These are phyloP conservation scores for Mus spicilegus DNA, from an alignment of 2,113 vertebrate genomes.

Conservation along the genomic window DNA sequence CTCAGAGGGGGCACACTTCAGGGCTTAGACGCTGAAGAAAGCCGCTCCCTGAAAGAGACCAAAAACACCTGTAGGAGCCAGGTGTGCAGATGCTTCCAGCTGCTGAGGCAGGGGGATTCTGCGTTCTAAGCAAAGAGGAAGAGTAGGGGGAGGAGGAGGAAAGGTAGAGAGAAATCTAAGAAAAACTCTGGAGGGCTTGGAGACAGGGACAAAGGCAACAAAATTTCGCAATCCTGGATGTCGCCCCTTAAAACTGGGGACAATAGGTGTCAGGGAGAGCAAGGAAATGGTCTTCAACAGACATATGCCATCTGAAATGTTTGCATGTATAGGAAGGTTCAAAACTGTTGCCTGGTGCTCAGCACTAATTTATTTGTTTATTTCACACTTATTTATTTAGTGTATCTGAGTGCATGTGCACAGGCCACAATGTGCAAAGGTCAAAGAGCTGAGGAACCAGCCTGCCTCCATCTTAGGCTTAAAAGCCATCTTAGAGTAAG, in stretches of 20 bases:
- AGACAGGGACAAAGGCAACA: background rate
- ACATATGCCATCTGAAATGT: background rate
- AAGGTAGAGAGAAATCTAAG: background rate
- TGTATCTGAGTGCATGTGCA: background rate
- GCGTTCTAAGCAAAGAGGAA: background rate
- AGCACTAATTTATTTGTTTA: background rate
- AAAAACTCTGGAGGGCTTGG: background rate
- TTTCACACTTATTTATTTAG: background rate
- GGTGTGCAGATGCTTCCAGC: background rate
- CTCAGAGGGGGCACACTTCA: background rate
- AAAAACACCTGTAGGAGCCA: background rate
- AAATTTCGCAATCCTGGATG: background rate
- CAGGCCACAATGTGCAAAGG: background rate
- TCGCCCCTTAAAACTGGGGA: background rate
- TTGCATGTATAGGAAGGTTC: background rate
- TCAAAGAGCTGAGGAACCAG: background rate
- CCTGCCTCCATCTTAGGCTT: too few species aligned
- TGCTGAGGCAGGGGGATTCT: background rate
- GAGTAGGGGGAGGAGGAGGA: too few species aligned
- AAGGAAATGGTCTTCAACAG: background rate
- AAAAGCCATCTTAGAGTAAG: too few species aligned
- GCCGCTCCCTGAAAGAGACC: background rate
- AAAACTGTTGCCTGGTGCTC: background rate
- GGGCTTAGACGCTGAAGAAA: background rate
- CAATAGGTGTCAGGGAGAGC: background rate